Evolutionary conservation across 1,140 invertebrate species (phyloP).

Genomic region (Orchesella cincta): DNA sequence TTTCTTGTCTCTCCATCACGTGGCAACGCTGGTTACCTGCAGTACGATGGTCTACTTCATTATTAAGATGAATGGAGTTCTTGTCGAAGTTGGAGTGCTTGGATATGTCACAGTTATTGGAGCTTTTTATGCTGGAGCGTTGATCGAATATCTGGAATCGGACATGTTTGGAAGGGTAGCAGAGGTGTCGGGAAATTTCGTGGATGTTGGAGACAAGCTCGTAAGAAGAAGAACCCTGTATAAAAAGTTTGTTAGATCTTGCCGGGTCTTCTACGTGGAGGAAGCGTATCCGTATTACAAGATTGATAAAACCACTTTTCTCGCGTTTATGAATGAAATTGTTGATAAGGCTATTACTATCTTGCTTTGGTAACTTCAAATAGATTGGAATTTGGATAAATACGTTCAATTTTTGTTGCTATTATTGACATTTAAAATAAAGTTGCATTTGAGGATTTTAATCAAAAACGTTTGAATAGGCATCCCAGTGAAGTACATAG

Average conservation of each 20-base stretch:
- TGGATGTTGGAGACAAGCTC: not conserved
- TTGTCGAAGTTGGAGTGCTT: not conserved
- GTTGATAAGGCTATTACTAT: not conserved
- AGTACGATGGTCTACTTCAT: not conserved
- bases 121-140: not conserved
- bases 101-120: not conserved
- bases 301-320: not conserved
- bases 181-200: not conserved
- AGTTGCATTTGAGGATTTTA: too few species aligned
- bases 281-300: not conserved
- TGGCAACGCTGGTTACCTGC: not conserved
- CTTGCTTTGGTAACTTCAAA: conserved; percentile 5
- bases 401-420: too few species aligned
- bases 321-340: not conserved
- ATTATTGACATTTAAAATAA: too few species aligned
- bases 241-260: not conserved
- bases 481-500: too few species aligned
- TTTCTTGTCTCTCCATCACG: not conserved
- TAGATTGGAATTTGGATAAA: too few species aligned
- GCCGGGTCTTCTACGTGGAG: not conserved
- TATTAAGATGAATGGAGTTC: not conserved
- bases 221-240: not conserved
- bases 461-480: too few species aligned
- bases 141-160: not conserved
- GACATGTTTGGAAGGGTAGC: not conserved